phyloP scores from a whole-genome alignment of 2,113 vertebrate genomes.

The Mobula hypostoma region DNA sequence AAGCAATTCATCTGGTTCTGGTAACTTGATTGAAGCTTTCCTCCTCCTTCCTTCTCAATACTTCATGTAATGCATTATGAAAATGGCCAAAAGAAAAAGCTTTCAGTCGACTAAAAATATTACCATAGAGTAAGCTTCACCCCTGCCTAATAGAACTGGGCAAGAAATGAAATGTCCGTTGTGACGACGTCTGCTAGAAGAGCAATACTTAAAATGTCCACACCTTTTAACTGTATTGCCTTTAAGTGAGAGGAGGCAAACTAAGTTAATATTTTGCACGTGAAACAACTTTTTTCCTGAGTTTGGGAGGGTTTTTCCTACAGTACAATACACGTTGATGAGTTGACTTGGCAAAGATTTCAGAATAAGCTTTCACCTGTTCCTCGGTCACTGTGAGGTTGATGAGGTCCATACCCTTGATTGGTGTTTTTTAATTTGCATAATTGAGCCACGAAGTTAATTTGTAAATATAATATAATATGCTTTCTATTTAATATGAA shows the following conservation, averaged over 20 bases:
- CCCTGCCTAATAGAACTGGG: background rate
- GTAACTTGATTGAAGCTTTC: background rate
- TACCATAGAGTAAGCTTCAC: too few species aligned
- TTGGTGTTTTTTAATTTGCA: background rate
- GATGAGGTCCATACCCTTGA: background rate
- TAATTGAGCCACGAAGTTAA: background rate
- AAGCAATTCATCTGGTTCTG: background rate
- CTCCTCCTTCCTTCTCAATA: background rate
- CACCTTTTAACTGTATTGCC: background rate
- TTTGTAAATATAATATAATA: background rate
- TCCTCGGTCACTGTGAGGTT: background rate
- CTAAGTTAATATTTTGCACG: background rate
- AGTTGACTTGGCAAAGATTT: background rate
- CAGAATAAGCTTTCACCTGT: background rate
- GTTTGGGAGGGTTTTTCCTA: background rate
- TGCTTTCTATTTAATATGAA: background rate
- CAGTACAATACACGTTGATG: background rate
- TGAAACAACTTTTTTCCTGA: background rate
- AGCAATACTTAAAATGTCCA: too few species aligned
- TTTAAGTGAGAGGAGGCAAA: background rate
- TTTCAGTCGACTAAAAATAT: background rate
- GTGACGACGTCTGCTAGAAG: background rate
- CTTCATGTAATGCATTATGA: background rate
- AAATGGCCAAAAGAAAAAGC: background rate
- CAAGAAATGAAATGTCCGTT: background rate